Evolutionary conservation across 2,888 invertebrate genomes (phyloP).

Genomic region (Athripsodes cinereus): DNA sequence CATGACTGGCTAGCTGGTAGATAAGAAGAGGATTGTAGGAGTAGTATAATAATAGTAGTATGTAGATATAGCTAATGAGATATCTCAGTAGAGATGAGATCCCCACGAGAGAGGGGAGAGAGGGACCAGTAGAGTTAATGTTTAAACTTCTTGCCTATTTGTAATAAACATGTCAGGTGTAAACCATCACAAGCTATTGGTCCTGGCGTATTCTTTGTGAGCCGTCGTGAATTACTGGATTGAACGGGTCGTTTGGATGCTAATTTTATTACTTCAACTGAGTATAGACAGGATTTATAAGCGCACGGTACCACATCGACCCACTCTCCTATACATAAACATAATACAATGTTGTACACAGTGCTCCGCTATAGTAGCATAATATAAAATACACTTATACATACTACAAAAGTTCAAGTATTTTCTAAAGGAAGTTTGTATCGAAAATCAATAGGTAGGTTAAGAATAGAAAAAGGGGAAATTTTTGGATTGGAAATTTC

Average conservation of each 20-base stretch:
- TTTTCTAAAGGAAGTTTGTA: slow-evolving; percentile 20
- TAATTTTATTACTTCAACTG: slow-evolving; percentile 27
- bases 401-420: neutral
- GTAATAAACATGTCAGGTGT: slow-evolving; percentile 28
- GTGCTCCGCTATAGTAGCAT: no score
- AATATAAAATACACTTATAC: no score
- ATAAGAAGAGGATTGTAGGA: no score
- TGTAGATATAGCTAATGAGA: slow-evolving; percentile 13
- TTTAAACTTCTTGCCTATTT: slow-evolving; percentile 27
- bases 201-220: slow-evolving; percentile 27
- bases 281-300: slow-evolving; percentile 27
- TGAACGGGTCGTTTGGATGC: slow-evolving; percentile 28
- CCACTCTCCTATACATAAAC: slow-evolving; percentile 10
- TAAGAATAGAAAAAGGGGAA: slow-evolving; percentile 6
- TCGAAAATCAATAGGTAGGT: slow-evolving; percentile 27
- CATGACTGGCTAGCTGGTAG: no score
- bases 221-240: slow-evolving; percentile 27
- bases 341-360: neutral
- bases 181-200: slow-evolving; percentile 24
- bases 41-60: no score
- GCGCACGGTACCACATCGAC: slow-evolving; percentile 15
- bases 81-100: slow-evolving; percentile 11
- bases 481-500: slow-evolving; percentile 9
- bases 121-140: slow-evolving; percentile 14
- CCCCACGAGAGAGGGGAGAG: slow-evolving; percentile 5